Base-by-base conservation (phyloP, 2,113 vertebrate genomes). In the Megaceryle maxima region DNA sequence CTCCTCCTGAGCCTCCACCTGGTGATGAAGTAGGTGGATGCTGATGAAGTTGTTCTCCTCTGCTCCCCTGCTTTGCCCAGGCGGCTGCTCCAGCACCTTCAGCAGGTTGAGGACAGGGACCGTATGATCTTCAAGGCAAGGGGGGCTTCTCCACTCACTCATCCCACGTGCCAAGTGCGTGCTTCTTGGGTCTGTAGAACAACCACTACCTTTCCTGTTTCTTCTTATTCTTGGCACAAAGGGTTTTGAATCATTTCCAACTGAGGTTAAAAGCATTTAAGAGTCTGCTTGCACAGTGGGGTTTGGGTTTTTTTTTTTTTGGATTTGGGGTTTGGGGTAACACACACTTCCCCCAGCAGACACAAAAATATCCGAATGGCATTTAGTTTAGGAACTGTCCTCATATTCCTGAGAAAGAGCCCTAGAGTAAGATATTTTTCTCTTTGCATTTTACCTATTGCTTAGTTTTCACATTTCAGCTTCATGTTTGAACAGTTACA, bases 221-320 rank as follows among this genome's bases (percentile, higher is more conserved):
- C 89, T 95, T 92, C 87, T 95, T 97, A 74, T 93, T 95, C 83
- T 95, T 96, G 96, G 94, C 94, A 96, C 79, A 79, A 69, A 87
- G 62, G 31, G 37, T 44, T 88, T 50, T 94, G 90, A 93, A 93
- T 72, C 7, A 0, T 55, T 92, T 96, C 96, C 95, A 97, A 2
- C 70, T 26, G 83, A 97, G 94, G 94, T 83, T 92, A 91, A 76
- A 95, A 91, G 94, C 87, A 81, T 90, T 88, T 48, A 41, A 75
- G 74, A 33, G 15, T 43, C 77, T 90, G 76, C 92, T 92, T 96
- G 88, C 84, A 81, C 63, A 69, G 64, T 9, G 51, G 35, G 50
- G 37, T 37, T 20, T 20, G 46, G 46, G 46, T 7, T 46, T 46
- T 46, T 46, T 46, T 46, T 46, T 20, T 46, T 46, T 46, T 46